Evolutionary conservation across 2,888 invertebrate genomes (phyloP), one percentile per base, ranked within the genome.

Genomic region (Nomada flava): DNA sequence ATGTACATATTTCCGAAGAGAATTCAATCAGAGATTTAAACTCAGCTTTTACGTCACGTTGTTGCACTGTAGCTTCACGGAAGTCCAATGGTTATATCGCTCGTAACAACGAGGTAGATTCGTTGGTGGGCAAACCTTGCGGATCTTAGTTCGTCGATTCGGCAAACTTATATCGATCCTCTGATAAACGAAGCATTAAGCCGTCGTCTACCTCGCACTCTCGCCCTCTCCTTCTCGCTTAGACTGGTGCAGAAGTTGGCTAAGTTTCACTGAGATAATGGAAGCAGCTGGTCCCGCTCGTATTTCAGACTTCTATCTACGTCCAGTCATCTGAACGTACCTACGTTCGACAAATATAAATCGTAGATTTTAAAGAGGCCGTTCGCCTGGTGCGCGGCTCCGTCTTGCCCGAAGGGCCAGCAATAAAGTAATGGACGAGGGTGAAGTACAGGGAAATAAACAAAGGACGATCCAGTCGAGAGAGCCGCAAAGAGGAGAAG

Each of bases 301-400:
- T 71, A 79, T 65, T 55, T 79, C 65, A 60, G 7, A 15, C 53
- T 10, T 36, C 64, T 52, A 65, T 70, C 79, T 29, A 55, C 18
- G 15, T 36, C 36, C 36, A 44, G 29, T 62, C 53, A 9, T 76
- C 79, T 23, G 53, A 26, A 36, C 55, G 13, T 76, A 26, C 36
- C 64, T 36, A 10, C 42, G n/a, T 36, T 10, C 13, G 26, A 23
- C 47, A 67, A 57, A 69, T 77, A 69, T 77, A 64, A 52, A 79
- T 59, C 42, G 5, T 42, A 23, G n/a, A n/a, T 59, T 69, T 57
- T 57, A n/a, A 55, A 50, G 42, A 68, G 44, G 20, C 3, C 26
- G 3, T 42, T 69, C 42, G 60, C 50, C 36, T 10, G 23, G 23
- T 26, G 10, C 11, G 57, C 36, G 23, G 57, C 13, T 26, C 15